These are phyloP conservation scores for Pagetopsis macropterus DNA, from an alignment of 2,797 vertebrate species.

Conservation along the genomic window DNA sequence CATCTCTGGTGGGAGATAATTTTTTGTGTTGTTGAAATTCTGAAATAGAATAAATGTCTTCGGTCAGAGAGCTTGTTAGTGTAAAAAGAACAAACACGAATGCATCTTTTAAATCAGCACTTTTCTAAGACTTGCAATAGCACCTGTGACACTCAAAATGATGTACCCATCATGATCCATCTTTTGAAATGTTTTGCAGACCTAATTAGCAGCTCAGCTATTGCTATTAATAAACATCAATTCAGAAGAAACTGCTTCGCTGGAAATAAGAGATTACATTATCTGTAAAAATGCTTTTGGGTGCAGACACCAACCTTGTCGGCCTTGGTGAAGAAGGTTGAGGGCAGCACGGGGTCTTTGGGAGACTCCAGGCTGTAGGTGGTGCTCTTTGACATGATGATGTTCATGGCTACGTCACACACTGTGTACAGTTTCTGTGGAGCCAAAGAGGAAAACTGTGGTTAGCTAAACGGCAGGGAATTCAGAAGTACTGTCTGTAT, in stretches of 20 bases:
- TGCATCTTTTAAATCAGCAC: not conserved
- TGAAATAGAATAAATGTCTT: constrained; percentile 70
- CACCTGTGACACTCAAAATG: not conserved
- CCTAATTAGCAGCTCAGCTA: not conserved
- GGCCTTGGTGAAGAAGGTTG: constrained; percentile 95
- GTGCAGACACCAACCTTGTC: constrained; percentile 88
- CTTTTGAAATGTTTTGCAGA: not conserved
- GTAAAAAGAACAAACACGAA: not conserved
- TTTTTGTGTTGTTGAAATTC: constrained; percentile 99
- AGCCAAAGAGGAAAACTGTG: not conserved
- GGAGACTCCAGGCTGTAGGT: constrained; percentile 99
- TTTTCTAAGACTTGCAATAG: not conserved
- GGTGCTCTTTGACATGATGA: constrained; percentile 98
- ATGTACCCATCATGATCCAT: not conserved
- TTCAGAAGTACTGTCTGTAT: not conserved
- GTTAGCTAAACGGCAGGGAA: not conserved
- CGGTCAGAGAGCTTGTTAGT: constrained; percentile 14
- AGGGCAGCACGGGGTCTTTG: constrained; percentile 96
- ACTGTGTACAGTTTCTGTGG: constrained; percentile 96
- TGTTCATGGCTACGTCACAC: constrained; percentile 98
- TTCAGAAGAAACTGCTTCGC: not conserved
- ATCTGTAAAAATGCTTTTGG: not conserved
- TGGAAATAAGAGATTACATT: not conserved
- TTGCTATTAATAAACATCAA: not conserved
- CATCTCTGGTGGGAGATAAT: constrained; percentile 97